phyloP scores from a whole-genome alignment of 2,113 vertebrate species.

The Rhinogobius similis region DNA sequence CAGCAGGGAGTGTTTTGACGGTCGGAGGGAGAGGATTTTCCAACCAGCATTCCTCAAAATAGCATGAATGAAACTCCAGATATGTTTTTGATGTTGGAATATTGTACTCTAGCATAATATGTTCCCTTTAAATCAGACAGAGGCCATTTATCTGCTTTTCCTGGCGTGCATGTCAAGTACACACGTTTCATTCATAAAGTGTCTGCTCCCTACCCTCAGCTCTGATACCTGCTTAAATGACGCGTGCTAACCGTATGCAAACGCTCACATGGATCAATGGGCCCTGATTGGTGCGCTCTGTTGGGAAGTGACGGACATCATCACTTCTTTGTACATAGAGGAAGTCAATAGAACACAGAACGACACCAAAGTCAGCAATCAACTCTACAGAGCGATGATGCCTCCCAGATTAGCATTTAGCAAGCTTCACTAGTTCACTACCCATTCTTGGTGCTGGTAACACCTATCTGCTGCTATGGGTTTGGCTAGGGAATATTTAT shows the following conservation, averaged over 20 bases:
- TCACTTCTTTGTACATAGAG: background rate
- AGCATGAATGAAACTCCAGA: too few species aligned
- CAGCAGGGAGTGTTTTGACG: too few species aligned
- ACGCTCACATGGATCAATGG: slow-evolving; percentile 34
- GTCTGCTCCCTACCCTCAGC: background rate
- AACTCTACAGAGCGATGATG: background rate
- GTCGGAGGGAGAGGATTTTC: too few species aligned
- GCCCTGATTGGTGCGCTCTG: slow-evolving; percentile 13
- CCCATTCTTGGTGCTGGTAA: too few species aligned
- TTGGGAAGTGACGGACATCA: slow-evolving; percentile 39
- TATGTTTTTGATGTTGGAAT: too few species aligned
- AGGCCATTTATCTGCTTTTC: too few species aligned
- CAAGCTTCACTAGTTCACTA: background rate
- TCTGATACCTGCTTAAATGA: slow-evolving; percentile 44
- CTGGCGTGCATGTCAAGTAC: too few species aligned
- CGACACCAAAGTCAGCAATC: background rate
- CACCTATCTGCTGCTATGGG: too few species aligned
- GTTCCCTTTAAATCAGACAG: too few species aligned
- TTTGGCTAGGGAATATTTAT: too few species aligned
- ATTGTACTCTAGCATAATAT: too few species aligned
- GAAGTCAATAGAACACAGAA: slow-evolving; percentile 12
- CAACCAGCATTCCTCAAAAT: too few species aligned
- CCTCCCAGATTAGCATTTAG: background rate
- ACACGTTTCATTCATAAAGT: slow-evolving; percentile 7
- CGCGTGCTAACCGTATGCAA: slow-evolving; percentile 41